Base-by-base conservation (phyloP, 2,113 vertebrate genomes). In the Ceratotherium simum region DNA sequence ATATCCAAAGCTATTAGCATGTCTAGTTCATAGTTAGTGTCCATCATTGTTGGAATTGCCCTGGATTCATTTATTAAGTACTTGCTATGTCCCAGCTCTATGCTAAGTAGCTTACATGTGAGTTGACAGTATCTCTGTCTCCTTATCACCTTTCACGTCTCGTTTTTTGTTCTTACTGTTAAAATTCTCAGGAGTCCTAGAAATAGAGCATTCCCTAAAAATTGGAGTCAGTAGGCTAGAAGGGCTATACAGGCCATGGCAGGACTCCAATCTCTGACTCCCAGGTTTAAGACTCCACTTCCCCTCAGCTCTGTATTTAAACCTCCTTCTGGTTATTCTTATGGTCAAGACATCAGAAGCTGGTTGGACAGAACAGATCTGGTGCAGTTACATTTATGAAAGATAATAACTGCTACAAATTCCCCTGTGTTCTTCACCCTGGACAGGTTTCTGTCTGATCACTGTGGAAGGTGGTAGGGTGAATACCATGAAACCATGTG, bases 361-460 rank as follows among this genome's bases (percentile, higher is more conserved):
- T 65, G 36, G 54, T 39, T 84, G 75, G 51, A 62, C 23, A 94
- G 56, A 58, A 87, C 60, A 87, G n/a, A 75, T 69, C 58, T 6
- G 1, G 79, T 64, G 48, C 27, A 54, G 80, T 90, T 62, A 82
- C 27, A 58, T 83, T 79, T 81, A 84, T 91, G 80, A 92, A 70
- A 91, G 75, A 69, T 42, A 25, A 31, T 42, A 83, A 86, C 36
- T 36, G 16, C 42, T 79, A 13, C 69, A 39, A 95, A 96, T 95
- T 97, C 89, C 95, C 96, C 95, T 39, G 4, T 16, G 70, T 46
- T 65, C 39, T 95, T 79, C 39, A 64, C 76, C 80, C 65, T 10
- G 81, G 42, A 36, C 31, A 18, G 81, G 96, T 95, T 97, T 97
- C 97, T 96, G 89, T 95, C 89, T 96, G 29, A 51, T 56, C 33